phyloP scores from a whole-genome alignment of 23 tunicate genomes.

The Diplosoma virens region DNA sequence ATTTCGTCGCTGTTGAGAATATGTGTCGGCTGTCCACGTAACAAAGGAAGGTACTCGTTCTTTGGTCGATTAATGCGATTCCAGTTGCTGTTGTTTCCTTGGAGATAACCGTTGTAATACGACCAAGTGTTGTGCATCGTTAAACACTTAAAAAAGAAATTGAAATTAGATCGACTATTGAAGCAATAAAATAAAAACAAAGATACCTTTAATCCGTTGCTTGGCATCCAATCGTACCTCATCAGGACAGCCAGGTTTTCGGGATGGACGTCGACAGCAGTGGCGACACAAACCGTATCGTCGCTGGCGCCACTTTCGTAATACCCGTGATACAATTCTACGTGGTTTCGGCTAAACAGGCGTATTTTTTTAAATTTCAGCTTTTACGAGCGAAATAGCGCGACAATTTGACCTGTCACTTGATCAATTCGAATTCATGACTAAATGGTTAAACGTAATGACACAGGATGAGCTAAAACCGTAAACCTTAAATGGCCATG shows the following conservation, averaged over 20 bases:
- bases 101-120: slow-evolving; percentile 24
- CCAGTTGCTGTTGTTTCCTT: slow-evolving; percentile 21
- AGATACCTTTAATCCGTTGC: neutral
- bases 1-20: neutral
- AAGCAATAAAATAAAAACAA: neutral
- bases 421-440: too few species aligned
- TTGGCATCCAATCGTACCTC: slow-evolving; percentile 37
- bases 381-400: too few species aligned
- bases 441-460: too few species aligned
- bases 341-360: slow-evolving; percentile 61
- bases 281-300: slow-evolving; percentile 4
- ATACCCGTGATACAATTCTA: slow-evolving; percentile 51
- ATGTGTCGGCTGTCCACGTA: slow-evolving; percentile 42
- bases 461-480: too few species aligned
- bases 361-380: too few species aligned
- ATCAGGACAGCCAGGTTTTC: slow-evolving; percentile 53
- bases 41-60: slow-evolving; percentile 16
- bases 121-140: slow-evolving; percentile 66
- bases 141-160: slow-evolving; percentile 19
- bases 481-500: too few species aligned
- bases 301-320: neutral
- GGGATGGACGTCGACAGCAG: slow-evolving; percentile 75
- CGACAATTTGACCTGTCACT: too few species aligned
- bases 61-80: neutral
- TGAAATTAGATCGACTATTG: neutral